Evolutionary conservation across 2,888 invertebrate genomes (phyloP).

Genomic region (Erannis defoliaria): DNA sequence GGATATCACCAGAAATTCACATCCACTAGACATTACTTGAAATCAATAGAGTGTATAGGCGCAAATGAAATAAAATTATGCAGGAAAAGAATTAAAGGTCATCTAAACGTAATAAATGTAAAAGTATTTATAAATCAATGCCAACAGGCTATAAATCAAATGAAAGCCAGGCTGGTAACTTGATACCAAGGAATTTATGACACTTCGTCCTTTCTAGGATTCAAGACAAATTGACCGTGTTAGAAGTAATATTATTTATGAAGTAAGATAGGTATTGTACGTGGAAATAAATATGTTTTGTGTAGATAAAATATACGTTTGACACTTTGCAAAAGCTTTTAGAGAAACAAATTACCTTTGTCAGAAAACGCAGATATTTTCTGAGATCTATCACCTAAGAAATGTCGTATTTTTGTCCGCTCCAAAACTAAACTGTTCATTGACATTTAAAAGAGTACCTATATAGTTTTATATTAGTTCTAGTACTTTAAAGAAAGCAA

Average conservation of each 20-base stretch:
- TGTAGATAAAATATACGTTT: neutral
- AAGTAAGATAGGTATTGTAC: constrained; percentile 13
- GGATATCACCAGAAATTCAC: neutral
- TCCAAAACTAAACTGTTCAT: neutral
- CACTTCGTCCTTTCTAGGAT: constrained; percentile 11
- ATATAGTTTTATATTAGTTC: too few species aligned
- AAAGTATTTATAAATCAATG: constrained; percentile 14
- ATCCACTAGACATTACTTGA: neutral
- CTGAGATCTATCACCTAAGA: too few species aligned
- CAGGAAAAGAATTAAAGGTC: neutral
- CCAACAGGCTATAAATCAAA: constrained; percentile 20
- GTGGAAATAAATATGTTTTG: constrained; percentile 18
- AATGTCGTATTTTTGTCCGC: neutral
- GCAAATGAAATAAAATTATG: neutral
- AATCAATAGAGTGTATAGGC: neutral
- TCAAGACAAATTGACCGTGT: constrained; percentile 24
- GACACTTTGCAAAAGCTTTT: neutral
- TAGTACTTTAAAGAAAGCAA: too few species aligned
- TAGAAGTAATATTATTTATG: constrained; percentile 19
- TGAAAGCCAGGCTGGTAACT: constrained; percentile 12
- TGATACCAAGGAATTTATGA: constrained; percentile 27
- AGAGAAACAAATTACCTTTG: neutral
- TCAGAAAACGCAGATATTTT: neutral
- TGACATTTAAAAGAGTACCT: too few species aligned
- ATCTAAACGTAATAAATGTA: neutral